Evolutionary conservation across 2,888 invertebrate species (phyloP).

Genomic region (Steromphala cineraria): DNA sequence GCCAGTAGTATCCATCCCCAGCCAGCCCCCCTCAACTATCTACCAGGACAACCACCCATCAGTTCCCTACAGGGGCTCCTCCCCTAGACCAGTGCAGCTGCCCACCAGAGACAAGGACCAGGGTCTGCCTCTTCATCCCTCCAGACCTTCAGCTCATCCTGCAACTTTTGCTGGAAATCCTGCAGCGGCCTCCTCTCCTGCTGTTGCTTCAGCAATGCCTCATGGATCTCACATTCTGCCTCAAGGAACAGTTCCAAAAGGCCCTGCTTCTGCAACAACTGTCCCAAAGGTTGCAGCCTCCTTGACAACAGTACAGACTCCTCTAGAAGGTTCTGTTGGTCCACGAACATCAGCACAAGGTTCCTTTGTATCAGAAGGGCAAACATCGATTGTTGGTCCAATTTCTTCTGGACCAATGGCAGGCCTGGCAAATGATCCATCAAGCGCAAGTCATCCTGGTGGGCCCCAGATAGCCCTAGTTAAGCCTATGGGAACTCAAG

Average conservation of each 20-base stretch:
- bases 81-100: background rate
- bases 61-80: background rate
- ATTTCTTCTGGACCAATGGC: background rate
- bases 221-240: background rate
- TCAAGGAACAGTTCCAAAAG: background rate
- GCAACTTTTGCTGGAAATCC: no score
- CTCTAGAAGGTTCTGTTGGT: no score
- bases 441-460: background rate
- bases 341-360: background rate
- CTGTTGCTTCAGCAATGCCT: background rate
- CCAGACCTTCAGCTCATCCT: no score
- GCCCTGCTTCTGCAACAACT: background rate
- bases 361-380: no score
- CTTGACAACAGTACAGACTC: no score
- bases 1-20: background rate
- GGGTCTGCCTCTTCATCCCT: background rate
- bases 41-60: background rate
- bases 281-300: background rate
- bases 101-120: background rate
- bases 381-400: background rate
- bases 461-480: background rate
- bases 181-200: background rate
- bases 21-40: background rate
- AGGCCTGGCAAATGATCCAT: background rate
- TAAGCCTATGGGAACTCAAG: background rate